phyloP scores from a whole-genome alignment of 1,140 invertebrate genomes.

The Drosophila nebulosa region DNA sequence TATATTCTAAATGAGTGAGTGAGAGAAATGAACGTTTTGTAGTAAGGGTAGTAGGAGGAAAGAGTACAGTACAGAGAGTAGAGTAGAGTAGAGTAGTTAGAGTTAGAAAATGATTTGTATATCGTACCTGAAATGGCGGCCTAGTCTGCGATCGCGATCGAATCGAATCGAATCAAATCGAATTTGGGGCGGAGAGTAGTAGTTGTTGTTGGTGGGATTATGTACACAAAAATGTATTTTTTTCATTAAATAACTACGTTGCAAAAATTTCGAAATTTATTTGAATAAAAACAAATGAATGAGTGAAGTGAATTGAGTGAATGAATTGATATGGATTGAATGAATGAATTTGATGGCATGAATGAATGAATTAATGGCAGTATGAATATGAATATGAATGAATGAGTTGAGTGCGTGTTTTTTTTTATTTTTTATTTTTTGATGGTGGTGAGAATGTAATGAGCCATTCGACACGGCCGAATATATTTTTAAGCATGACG shows the following conservation, averaged over 20 bases:
- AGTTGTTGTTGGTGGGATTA: constrained; percentile 67
- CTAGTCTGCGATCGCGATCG: constrained; percentile 77
- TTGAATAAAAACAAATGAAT: constrained; percentile 49
- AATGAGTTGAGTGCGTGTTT: constrained; percentile 10
- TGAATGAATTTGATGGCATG: neutral
- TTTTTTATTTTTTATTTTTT: neutral
- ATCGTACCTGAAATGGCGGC: constrained; percentile 81
- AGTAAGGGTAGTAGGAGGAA: constrained; percentile 34
- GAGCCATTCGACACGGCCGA: neutral
- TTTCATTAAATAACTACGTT: constrained; percentile 78
- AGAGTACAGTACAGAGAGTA: constrained; percentile 54
- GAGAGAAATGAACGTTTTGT: constrained; percentile 35
- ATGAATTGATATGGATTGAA: constrained; percentile 10
- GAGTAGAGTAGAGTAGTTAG: constrained; percentile 49
- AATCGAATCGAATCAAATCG: constrained; percentile 13
- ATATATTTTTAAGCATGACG: neutral
- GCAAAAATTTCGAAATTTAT: constrained; percentile 74
- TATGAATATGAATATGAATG: constrained; percentile 9
- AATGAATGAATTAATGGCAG: constrained; percentile 16
- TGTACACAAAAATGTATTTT: constrained; percentile 74
- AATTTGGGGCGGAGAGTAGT: constrained; percentile 52
- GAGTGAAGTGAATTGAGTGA: constrained; percentile 43
- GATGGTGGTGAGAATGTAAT: constrained; percentile 11
- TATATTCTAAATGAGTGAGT: too few species aligned
- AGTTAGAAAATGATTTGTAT: constrained; percentile 72